phyloP scores from a whole-genome alignment of 2,888 invertebrate genomes.

The Lamellibrachia columna region DNA sequence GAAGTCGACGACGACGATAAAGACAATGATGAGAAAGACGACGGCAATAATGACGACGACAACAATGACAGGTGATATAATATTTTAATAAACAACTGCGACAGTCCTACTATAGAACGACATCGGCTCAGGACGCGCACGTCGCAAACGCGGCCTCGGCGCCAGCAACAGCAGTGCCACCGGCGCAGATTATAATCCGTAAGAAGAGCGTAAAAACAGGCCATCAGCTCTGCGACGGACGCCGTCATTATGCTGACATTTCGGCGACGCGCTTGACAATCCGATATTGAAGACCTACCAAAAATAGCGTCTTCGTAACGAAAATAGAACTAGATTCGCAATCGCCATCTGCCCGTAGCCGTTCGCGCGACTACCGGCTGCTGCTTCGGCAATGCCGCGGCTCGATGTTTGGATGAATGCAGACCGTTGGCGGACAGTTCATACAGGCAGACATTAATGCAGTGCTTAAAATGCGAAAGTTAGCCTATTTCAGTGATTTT shows the following conservation, averaged over 20 bases:
- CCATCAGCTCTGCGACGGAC: background rate
- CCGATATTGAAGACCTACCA: background rate
- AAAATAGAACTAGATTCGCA: background rate
- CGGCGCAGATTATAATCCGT: background rate
- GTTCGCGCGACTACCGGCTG: background rate
- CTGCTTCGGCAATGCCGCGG: background rate
- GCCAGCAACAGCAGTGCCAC: background rate
- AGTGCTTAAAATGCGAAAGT: background rate
- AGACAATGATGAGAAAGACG: background rate
- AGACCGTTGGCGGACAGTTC: background rate
- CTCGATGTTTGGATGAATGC: background rate
- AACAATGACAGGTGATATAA: background rate
- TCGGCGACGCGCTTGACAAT: background rate
- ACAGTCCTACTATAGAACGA: background rate
- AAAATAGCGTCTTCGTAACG: slow-evolving; percentile 3
- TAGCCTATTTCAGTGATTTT: no score
- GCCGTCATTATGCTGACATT: background rate
- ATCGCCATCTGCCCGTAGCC: background rate
- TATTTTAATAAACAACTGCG: background rate
- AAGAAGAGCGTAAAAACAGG: background rate
- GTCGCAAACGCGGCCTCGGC: background rate
- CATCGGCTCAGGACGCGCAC: background rate
- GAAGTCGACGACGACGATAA: background rate
- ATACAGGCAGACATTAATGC: background rate
- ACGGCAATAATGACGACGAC: background rate